Conservation (phyloP, 2,113 vertebrate species). For the Microcebus tavaratra region DNA sequence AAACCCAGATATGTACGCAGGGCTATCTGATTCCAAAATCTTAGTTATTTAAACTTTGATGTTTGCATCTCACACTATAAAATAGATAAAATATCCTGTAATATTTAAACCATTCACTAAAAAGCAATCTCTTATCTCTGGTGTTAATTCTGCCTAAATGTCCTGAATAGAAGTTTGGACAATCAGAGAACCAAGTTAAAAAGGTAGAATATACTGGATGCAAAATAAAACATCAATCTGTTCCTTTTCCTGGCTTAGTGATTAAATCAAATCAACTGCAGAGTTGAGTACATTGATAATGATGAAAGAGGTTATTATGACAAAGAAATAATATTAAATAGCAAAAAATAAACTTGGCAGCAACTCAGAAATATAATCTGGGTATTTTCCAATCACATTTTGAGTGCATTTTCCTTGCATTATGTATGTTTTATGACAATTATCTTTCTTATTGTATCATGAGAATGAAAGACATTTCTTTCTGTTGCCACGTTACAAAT, state of each 20-base stretch:
- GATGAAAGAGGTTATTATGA: neutral
- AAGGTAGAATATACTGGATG: neutral
- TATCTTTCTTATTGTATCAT: conserved; percentile 43
- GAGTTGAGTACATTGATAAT: neutral
- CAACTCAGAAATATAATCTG: neutral
- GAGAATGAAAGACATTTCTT: conserved; percentile 49
- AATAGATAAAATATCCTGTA: neutral
- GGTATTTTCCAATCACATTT: conserved; percentile 9
- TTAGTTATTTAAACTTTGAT: neutral
- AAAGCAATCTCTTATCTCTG: neutral
- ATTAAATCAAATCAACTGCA: conserved; percentile 25
- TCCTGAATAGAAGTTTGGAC: neutral
- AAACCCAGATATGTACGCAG: neutral
- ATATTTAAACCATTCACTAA: neutral
- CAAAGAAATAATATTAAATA: conserved; percentile 37
- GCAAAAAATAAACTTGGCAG: conserved; percentile 43
- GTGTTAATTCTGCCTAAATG: neutral
- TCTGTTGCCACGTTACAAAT: conserved; percentile 41
- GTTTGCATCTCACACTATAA: neutral
- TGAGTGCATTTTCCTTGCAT: neutral
- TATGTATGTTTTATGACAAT: conserved; percentile 50
- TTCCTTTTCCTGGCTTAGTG: neutral
- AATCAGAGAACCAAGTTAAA: neutral
- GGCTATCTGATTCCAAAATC: neutral
- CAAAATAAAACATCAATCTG: conserved; percentile 4